Base-by-base conservation (phyloP, 1,140 invertebrate genomes). In the Halesus radiatus region DNA sequence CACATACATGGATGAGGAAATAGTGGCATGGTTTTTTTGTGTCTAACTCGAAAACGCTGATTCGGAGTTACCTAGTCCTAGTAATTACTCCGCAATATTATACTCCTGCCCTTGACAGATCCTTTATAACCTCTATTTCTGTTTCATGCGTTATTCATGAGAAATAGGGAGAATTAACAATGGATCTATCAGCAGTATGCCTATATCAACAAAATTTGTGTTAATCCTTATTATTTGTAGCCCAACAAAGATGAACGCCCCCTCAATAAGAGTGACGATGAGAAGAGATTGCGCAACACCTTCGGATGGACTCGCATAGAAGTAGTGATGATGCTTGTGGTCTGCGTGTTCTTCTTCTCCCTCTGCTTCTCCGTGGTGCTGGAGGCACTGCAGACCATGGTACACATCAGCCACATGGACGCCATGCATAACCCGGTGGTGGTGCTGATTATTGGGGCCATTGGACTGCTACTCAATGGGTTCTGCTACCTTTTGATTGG, bases 261-360 rank as follows among this genome's bases (percentile, higher is more conserved):
- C 20, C n/a, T 52, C 6, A 52, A 60, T 16, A 68, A 29, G 7
- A 50, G 20, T 45, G 18, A 45, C 18, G 87, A 89, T 8, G 93
- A 95, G 80, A 91, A 91, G 23, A 92, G 92, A 76, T 90, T 97
- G 78, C 93, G 93, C 58, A 97, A 97, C 86, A 98, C 96, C 0
- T 98, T 98, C 82, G 96, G 96, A 1, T 98, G 96, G 96, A 95
- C 96, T 0, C 91, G 96, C 72, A 94, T 97, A 29, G 96, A 97
- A 84, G 94, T 98, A 1, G 87, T 97, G 5, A 94, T 93, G 58
- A 94, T 95, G 89, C 88, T 96, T 13, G 92, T 94, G n/a, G 95
- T 95, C 53, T 95, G 94, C 85, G 93, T 96, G 16, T 94, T 97
- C 80, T 90, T 97, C 75, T 92, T 93, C 1, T 96, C 96, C 0